Evolutionary conservation across 2,113 vertebrate genomes (phyloP).

Genomic region (Brienomyrus brachyistius): DNA sequence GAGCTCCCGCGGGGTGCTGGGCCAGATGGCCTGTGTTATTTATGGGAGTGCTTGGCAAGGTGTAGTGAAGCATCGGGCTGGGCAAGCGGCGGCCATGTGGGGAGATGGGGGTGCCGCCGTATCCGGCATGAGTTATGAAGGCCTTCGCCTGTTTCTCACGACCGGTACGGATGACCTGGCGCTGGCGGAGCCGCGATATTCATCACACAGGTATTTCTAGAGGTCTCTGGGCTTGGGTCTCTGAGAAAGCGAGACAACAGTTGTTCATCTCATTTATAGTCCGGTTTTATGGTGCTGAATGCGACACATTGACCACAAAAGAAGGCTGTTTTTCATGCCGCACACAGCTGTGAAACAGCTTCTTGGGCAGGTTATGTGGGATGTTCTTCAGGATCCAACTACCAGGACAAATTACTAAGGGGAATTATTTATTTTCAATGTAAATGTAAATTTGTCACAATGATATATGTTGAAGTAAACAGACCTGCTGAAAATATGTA

Average conservation of each 20-base stretch:
- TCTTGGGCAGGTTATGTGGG: neutral
- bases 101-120: neutral
- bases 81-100: neutral
- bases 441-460: neutral
- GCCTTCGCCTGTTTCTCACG: slow-evolving; percentile 30
- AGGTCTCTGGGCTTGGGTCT: slow-evolving; percentile 20
- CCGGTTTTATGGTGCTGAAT: neutral
- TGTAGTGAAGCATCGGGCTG: neutral
- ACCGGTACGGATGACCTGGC: slow-evolving; percentile 25
- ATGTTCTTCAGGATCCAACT: neutral
- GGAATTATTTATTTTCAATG: neutral
- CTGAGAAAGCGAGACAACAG: slow-evolving; percentile 15
- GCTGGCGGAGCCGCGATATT: slow-evolving; percentile 21
- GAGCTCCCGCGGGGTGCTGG: slow-evolving; percentile 17
- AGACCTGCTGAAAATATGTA: neutral
- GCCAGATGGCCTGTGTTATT: neutral
- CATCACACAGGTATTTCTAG: slow-evolving; percentile 22
- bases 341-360: neutral
- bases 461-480: neutral
- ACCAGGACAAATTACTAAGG: neutral
- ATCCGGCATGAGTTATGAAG: slow-evolving; percentile 34
- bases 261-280: neutral
- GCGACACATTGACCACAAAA: neutral
- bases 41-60: neutral
- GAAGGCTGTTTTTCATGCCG: neutral